phyloP scores from a whole-genome alignment of 2,888 invertebrate species.

The Caenorhabditis parvicauda region DNA sequence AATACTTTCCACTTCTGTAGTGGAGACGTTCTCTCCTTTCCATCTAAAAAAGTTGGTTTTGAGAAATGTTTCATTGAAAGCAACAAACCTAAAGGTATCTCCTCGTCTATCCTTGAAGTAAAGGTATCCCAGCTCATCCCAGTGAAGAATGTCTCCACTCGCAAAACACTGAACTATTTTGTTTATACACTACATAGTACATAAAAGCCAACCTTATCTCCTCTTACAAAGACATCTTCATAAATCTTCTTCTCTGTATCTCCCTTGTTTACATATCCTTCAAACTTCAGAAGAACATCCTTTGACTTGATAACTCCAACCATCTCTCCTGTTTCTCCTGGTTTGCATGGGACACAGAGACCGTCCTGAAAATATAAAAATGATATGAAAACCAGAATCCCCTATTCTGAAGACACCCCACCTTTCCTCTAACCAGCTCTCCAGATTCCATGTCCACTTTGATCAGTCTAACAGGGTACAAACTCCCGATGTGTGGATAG shows the following conservation, averaged over 20 bases:
- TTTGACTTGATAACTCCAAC: slow-evolving; percentile 86
- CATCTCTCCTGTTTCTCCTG: slow-evolving; percentile 89
- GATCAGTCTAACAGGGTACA: slow-evolving; percentile 91
- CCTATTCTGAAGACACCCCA: not conserved
- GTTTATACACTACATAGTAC: not conserved
- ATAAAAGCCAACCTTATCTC: slow-evolving; percentile 76
- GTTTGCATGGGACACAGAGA: slow-evolving; percentile 77
- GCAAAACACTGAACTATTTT: slow-evolving; percentile 41
- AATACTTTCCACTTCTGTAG: slow-evolving; percentile 90
- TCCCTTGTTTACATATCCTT: slow-evolving; percentile 75
- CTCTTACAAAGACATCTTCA: slow-evolving; percentile 80
- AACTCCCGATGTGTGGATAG: slow-evolving; percentile 76
- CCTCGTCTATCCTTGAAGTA: slow-evolving; percentile 91
- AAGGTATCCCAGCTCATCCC: slow-evolving; percentile 87
- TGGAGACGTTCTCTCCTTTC: slow-evolving; percentile 74
- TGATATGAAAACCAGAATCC: not conserved
- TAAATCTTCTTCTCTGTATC: slow-evolving; percentile 91
- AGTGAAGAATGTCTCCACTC: slow-evolving; percentile 77
- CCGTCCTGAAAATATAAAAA: slow-evolving; percentile 68
- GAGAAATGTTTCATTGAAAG: slow-evolving; percentile 62
- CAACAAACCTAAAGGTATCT: slow-evolving; percentile 75
- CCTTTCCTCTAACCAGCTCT: slow-evolving; percentile 77
- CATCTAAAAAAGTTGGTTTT: slow-evolving; percentile 26
- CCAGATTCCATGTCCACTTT: slow-evolving; percentile 84
- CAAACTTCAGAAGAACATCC: slow-evolving; percentile 83